Evolutionary conservation across 2,113 vertebrate genomes (phyloP).

Genomic region (Amazona guildingii): DNA sequence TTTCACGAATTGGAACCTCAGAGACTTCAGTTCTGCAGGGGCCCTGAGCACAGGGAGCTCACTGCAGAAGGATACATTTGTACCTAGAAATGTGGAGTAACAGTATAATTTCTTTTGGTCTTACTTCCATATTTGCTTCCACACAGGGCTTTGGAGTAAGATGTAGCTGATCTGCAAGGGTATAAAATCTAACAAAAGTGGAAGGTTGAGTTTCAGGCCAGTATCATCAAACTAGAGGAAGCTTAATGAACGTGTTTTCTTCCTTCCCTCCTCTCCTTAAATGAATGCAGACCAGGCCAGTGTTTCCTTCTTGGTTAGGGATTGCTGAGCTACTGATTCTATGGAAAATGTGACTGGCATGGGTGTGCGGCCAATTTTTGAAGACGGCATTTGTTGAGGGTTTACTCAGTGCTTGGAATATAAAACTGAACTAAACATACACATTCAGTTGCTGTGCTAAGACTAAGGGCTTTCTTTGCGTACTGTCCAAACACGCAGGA

Average conservation of each 20-base stretch:
- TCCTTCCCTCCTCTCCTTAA: background rate
- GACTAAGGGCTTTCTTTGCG: background rate
- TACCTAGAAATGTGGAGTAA: background rate
- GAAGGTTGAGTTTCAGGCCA: background rate
- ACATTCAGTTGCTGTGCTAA: background rate
- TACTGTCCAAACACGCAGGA: background rate
- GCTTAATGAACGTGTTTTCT: constrained; percentile 2
- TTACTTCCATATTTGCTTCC: background rate
- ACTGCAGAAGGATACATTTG: background rate
- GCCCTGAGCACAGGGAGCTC: background rate
- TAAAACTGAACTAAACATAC: constrained; percentile 5
- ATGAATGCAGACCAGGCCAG: constrained; percentile 3
- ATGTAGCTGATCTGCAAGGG: background rate
- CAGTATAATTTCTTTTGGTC: background rate
- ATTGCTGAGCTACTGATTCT: constrained; percentile 40
- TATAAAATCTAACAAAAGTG: background rate
- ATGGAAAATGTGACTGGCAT: constrained; percentile 44
- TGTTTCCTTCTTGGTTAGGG: background rate
- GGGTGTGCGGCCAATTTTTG: background rate
- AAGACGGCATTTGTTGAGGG: background rate
- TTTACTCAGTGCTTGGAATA: background rate
- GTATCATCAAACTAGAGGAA: background rate
- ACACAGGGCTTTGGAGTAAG: background rate
- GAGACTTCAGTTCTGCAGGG: background rate
- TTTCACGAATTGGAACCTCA: background rate